These are phyloP conservation scores for Lycophotia porphyrea DNA, from an alignment of 2,888 invertebrate species.

Conservation along the genomic window DNA sequence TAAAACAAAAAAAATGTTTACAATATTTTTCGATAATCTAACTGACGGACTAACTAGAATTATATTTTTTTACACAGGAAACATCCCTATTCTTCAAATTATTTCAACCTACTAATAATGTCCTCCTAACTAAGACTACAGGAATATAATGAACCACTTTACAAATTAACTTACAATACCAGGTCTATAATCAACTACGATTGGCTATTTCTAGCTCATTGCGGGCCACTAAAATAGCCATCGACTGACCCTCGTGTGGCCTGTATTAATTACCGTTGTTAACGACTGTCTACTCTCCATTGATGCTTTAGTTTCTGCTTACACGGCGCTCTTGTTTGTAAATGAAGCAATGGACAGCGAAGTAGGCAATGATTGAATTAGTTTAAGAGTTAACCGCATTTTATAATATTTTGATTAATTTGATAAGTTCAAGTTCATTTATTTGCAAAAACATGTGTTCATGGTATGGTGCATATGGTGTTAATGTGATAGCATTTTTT, in stretches of 20 bases:
- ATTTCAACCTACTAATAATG: neutral
- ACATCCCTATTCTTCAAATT: neutral
- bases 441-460: no score
- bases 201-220: slow-evolving; percentile 33
- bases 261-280: slow-evolving; percentile 37
- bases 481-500: no score
- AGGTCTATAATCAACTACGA: slow-evolving; percentile 17
- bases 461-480: no score
- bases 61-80: no score
- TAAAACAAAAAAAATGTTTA: no score
- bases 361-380: neutral
- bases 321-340: slow-evolving; percentile 22
- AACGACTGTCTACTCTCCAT: slow-evolving; percentile 41
- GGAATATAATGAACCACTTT: neutral
- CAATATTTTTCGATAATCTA: no score
- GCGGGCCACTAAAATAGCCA: slow-evolving; percentile 24
- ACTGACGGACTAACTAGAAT: no score
- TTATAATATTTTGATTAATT: neutral
- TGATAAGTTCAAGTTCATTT: no score
- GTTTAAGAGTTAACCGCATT: neutral
- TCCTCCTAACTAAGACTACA: neutral
- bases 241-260: slow-evolving; percentile 35
- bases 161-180: slow-evolving; percentile 18
- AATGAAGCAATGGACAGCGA: slow-evolving; percentile 28
- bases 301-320: slow-evolving; percentile 30